Evolutionary conservation across 2,888 invertebrate genomes (phyloP).

Genomic region (Willowsia nigromaculata): DNA sequence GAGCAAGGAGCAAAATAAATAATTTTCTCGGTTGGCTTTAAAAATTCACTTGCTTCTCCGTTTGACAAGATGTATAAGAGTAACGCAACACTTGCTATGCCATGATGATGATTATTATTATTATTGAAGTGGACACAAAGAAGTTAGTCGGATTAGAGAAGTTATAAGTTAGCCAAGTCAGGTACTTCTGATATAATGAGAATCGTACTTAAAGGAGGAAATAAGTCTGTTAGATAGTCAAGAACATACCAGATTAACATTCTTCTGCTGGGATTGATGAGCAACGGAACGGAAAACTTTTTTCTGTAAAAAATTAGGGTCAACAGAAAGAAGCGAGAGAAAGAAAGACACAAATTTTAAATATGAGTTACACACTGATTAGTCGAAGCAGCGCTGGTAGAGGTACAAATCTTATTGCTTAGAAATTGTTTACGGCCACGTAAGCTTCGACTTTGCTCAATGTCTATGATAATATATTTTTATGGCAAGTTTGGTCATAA

Average conservation of each 20-base stretch:
- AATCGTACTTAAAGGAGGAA: background rate
- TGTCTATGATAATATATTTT: background rate
- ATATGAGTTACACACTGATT: too few relatives aligned
- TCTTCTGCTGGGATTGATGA: background rate
- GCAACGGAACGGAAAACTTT: background rate
- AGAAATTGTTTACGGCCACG: background rate
- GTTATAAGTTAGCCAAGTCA: background rate
- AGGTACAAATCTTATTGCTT: too few relatives aligned
- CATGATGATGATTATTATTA: background rate
- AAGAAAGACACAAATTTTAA: too few relatives aligned
- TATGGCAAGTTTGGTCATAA: background rate
- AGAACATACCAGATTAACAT: background rate
- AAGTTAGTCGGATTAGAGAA: background rate
- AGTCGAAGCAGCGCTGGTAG: too few relatives aligned
- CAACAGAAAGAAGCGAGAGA: background rate
- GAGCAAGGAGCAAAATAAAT: constrained; percentile 34
- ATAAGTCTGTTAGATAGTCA: background rate
- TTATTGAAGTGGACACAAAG: background rate
- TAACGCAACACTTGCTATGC: background rate
- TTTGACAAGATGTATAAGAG: background rate
- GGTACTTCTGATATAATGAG: background rate
- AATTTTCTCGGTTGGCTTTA: constrained; percentile 2
- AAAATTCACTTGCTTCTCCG: background rate
- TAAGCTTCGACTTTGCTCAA: background rate
- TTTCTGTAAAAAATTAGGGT: background rate